Evolutionary conservation across 2,113 vertebrate species (phyloP).

Genomic region (Strix uralensis): DNA sequence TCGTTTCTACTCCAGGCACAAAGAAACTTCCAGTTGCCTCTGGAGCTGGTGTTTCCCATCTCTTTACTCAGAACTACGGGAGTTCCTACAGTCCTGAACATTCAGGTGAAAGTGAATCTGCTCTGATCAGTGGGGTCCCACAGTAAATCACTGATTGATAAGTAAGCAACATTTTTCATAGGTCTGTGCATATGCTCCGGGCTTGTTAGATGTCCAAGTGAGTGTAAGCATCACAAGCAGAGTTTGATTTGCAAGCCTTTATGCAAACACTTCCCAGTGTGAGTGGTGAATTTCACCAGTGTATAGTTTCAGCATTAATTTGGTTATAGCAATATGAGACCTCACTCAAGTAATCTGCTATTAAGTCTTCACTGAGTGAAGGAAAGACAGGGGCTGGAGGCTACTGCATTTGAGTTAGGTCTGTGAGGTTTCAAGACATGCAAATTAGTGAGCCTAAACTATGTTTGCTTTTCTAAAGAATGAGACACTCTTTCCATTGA

Average conservation of each 20-base stretch:
- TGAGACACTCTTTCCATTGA: background rate
- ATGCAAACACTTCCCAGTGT: background rate
- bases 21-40: background rate
- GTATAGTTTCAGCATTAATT: background rate
- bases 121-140: background rate
- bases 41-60: background rate
- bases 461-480: background rate
- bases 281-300: background rate
- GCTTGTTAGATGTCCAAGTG: background rate
- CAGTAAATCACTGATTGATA: background rate
- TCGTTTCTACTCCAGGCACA: accelerated
- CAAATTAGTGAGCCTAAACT: background rate
- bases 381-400: background rate
- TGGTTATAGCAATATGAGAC: background rate
- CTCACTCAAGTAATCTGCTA: background rate
- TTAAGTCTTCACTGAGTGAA: background rate
- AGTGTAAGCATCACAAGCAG: background rate
- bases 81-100: background rate
- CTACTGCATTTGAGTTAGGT: background rate
- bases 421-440: background rate
- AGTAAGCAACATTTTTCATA: background rate
- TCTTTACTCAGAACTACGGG: background rate
- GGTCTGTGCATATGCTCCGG: accelerated
- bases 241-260: background rate
- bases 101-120: background rate